These are phyloP conservation scores for Spheniscus humboldti DNA, from an alignment of 2,797 vertebrate genomes.

Conservation along the genomic window DNA sequence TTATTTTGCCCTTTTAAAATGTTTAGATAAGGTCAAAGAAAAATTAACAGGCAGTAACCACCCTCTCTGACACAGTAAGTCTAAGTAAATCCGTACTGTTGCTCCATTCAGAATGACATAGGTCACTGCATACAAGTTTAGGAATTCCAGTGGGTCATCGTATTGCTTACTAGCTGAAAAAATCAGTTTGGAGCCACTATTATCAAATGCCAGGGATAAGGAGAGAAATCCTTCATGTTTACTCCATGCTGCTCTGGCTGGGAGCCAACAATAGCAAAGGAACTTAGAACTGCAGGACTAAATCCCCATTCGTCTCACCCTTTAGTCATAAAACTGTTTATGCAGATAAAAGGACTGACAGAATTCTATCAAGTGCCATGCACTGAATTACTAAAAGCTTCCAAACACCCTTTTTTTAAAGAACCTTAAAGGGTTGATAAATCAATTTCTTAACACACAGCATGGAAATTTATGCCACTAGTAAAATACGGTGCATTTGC, in stretches of 20 bases:
- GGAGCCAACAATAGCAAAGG: background rate
- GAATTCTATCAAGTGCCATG: background rate
- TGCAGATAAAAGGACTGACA: background rate
- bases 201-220: background rate
- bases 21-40: background rate
- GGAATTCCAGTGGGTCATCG: background rate
- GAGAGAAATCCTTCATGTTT: background rate
- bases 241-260: background rate
- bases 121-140: background rate
- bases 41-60: conserved; percentile 4
- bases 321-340: background rate
- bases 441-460: background rate
- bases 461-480: background rate
- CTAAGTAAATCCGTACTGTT: background rate
- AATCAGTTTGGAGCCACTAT: background rate
- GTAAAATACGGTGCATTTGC: background rate
- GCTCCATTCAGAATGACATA: background rate
- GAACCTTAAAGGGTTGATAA: background rate
- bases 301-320: background rate
- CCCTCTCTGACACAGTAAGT: background rate
- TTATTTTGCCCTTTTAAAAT: background rate
- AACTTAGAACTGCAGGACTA: background rate
- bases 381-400: background rate
- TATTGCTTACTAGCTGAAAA: background rate
- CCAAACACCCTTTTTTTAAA: background rate